Percentiles rank a stretch among this genome's conserved stretches.
These are phyloP conservation scores for Papilio protenor DNA, from an alignment of 2,888 invertebrate genomes.

Conservation along the genomic window DNA sequence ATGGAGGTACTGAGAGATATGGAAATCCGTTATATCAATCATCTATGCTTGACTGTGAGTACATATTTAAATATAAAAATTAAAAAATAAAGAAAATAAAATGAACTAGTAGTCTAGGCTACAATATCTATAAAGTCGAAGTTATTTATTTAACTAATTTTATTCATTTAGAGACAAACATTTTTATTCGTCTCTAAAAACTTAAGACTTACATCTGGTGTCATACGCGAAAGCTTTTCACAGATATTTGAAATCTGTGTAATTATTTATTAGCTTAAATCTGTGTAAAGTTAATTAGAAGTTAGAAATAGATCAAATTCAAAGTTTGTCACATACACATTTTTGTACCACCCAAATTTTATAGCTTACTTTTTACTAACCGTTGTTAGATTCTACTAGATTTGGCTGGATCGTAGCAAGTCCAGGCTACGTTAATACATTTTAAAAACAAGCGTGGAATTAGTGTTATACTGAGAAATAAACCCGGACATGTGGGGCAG, in stretches of 20 bases:
- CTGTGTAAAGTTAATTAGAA: not conserved
- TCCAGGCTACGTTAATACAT: not conserved
- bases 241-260: not conserved
- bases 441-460: not conserved
- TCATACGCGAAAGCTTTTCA: not conserved
- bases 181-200: not conserved
- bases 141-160: not conserved
- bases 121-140: not conserved
- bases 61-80: too few species aligned
- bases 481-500: not conserved
- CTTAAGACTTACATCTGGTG: not conserved
- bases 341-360: not conserved
- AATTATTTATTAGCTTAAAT: not conserved
- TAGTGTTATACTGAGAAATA: conserved; percentile 4
- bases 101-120: not conserved
- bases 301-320: not conserved
- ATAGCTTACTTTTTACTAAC: not conserved
- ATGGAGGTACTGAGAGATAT: not conserved
- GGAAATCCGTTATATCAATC: not conserved
- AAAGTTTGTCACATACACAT: not conserved
- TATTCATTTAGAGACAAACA: not conserved
- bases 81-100: not conserved
- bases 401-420: not conserved
- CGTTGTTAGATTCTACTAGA: not conserved
- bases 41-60: not conserved